These are phyloP conservation scores for Pantala flavescens DNA, from an alignment of 1,140 invertebrate species.

Conservation along the genomic window DNA sequence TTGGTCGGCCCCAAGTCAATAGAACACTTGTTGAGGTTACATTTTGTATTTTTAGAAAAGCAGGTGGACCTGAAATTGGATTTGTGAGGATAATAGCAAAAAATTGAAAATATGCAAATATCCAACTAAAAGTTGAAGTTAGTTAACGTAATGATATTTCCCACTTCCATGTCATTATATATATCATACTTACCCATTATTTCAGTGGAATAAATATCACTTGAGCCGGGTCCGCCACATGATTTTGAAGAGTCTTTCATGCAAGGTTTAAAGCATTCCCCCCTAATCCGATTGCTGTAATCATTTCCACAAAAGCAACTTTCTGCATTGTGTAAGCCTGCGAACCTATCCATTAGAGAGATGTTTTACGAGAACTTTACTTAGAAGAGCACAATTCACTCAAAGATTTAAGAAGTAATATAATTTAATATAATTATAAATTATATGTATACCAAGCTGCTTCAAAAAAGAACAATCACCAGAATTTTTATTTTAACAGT, in stretches of 20 bases:
- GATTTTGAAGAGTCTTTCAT: constrained; percentile 25
- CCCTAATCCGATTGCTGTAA: constrained; percentile 31
- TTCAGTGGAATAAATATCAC: constrained; percentile 39
- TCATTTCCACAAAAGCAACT: constrained; percentile 37
- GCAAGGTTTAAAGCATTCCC: constrained; percentile 34
- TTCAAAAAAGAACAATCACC: too few species aligned
- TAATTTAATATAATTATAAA: too few species aligned
- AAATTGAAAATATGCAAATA: background rate
- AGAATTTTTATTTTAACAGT: too few species aligned
- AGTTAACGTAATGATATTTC: background rate
- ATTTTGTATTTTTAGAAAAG: constrained; percentile 23
- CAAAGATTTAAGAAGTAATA: too few species aligned
- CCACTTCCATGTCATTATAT: background rate
- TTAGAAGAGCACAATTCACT: too few species aligned
- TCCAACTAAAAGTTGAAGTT: background rate
- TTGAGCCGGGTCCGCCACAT: constrained; percentile 36
- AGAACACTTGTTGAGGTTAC: constrained; percentile 32
- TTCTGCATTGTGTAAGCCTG: constrained; percentile 34
- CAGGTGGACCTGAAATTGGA: constrained; percentile 25
- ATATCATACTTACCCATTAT: constrained; percentile 33
- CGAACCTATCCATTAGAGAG: constrained; percentile 34
- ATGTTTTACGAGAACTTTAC: too few species aligned
- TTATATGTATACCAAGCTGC: too few species aligned
- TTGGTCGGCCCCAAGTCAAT: constrained; percentile 46
- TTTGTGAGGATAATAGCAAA: background rate